A percentile compares a stretch with the other conserved stretches of the same genome.
These are phyloP conservation scores for Eueides isabella DNA, from an alignment of 1,140 invertebrate species.

Conservation along the genomic window DNA sequence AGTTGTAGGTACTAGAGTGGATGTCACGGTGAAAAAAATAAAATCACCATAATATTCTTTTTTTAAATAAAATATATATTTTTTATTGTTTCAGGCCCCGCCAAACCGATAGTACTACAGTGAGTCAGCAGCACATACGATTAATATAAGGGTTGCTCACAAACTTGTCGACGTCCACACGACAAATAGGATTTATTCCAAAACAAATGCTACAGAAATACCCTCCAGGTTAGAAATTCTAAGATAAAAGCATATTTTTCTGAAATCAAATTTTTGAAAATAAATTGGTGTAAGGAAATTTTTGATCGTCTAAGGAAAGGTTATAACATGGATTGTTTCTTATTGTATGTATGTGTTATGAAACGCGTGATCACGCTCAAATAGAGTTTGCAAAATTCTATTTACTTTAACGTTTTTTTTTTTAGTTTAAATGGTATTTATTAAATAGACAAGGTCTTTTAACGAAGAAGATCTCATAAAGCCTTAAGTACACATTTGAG, in stretches of 20 bases:
- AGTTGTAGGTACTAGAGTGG: too few species aligned
- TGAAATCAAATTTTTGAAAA: slow-evolving; percentile 27
- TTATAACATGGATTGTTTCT: background rate
- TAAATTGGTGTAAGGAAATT: slow-evolving; percentile 1
- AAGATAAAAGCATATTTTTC: slow-evolving; percentile 33
- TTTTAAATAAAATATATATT: background rate
- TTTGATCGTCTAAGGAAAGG: background rate
- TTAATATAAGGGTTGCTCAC: slow-evolving; percentile 59
- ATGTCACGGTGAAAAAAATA: too few species aligned
- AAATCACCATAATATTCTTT: too few species aligned
- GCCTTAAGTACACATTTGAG: slow-evolving; percentile 28
- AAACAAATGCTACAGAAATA: slow-evolving; percentile 47
- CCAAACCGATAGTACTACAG: slow-evolving; percentile 56
- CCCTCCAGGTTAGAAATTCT: slow-evolving; percentile 56
- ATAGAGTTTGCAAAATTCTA: slow-evolving; percentile 28
- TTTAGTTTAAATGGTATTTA: slow-evolving; percentile 6
- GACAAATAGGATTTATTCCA: slow-evolving; percentile 53
- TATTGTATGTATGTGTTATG: background rate
- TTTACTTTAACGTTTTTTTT: slow-evolving; percentile 16
- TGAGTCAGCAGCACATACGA: slow-evolving; percentile 44
- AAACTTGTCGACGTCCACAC: slow-evolving; percentile 66
- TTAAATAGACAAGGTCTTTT: slow-evolving; percentile 33
- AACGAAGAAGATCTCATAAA: slow-evolving; percentile 41
- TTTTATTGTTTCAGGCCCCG: slow-evolving; percentile 56
- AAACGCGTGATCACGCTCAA: slow-evolving; percentile 10